A percentile compares a stretch with the other conserved stretches of the same genome.
Evolutionary conservation across 1,140 invertebrate species (phyloP).

Genomic region (Microplitis mediator): DNA sequence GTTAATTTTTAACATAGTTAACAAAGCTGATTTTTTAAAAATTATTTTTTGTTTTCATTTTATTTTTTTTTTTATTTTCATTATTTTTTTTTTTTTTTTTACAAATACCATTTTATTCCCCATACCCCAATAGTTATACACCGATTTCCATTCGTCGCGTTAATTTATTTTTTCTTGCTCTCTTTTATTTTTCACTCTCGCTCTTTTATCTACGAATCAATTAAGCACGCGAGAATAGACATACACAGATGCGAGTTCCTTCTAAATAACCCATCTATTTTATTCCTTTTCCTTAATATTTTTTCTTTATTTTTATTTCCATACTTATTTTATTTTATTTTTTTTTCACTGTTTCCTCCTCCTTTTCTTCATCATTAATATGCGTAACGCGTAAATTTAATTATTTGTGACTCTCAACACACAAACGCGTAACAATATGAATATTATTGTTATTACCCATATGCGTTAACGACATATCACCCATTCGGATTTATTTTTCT

Average conservation of each 20-base stretch:
- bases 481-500: constrained; percentile 16
- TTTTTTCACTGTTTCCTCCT: background rate
- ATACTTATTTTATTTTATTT: no score
- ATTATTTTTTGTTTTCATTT: no score
- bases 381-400: background rate
- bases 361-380: background rate
- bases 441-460: constrained; percentile 12
- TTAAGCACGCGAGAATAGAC: constrained; percentile 16
- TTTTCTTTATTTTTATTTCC: constrained; percentile 41
- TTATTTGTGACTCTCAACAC: constrained; percentile 17
- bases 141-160: constrained; percentile 39
- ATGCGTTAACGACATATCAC: constrained; percentile 23
- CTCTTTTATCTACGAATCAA: constrained; percentile 19
- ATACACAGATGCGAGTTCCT: constrained; percentile 32
- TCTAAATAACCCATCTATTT: background rate
- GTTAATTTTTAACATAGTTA: constrained; percentile 5
- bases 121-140: constrained; percentile 40
- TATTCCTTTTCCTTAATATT: constrained; percentile 32
- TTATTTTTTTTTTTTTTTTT: constrained; percentile 23
- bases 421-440: constrained; percentile 14
- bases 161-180: constrained; percentile 13
- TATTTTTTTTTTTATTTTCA: no score
- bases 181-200: constrained; percentile 26
- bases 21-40: background rate
- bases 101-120: constrained; percentile 44